Conservation (phyloP, 2,888 invertebrate genomes). For the Pedicia rivosa region DNA sequence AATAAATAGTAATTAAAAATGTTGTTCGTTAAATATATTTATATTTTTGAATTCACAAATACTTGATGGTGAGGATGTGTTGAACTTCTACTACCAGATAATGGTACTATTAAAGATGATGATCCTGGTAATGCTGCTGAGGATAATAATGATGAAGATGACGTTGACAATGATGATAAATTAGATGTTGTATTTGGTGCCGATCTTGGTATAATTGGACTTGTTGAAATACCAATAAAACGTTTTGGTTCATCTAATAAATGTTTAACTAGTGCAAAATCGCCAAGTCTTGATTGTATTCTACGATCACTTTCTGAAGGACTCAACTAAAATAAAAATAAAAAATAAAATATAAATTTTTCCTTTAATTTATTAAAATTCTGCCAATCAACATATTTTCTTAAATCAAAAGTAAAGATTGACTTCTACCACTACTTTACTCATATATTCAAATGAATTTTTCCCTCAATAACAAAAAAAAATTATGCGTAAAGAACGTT, state of each 20-base stretch:
- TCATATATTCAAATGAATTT: too few species aligned
- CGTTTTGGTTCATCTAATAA: slow-evolving; percentile 18
- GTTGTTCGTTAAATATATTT: too few species aligned
- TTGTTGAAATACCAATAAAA: slow-evolving; percentile 15
- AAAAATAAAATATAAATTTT: neutral
- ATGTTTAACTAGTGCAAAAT: slow-evolving; percentile 22
- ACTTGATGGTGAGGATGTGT: slow-evolving; percentile 10
- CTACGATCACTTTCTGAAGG: slow-evolving; percentile 26
- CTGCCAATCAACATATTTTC: too few species aligned
- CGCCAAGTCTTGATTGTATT: slow-evolving; percentile 26
- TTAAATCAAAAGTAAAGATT: too few species aligned
- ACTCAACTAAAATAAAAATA: slow-evolving; percentile 10
- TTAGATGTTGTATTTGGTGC: slow-evolving; percentile 11
- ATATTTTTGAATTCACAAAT: too few species aligned
- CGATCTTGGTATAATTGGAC: slow-evolving; percentile 6
- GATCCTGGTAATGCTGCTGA: neutral
- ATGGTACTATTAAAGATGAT: slow-evolving; percentile 10
- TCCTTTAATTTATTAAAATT: neutral
- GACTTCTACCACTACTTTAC: too few species aligned
- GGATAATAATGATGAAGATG: neutral
- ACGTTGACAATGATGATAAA: slow-evolving; percentile 3
- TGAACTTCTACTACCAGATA: slow-evolving; percentile 11
- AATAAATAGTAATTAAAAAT: neutral
- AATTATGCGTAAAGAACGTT: too few species aligned
- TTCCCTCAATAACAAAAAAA: too few species aligned